Evolutionary conservation across 2,888 invertebrate species (phyloP), one percentile per base, ranked within the genome.

Genomic region (Urechis unicinctus): DNA sequence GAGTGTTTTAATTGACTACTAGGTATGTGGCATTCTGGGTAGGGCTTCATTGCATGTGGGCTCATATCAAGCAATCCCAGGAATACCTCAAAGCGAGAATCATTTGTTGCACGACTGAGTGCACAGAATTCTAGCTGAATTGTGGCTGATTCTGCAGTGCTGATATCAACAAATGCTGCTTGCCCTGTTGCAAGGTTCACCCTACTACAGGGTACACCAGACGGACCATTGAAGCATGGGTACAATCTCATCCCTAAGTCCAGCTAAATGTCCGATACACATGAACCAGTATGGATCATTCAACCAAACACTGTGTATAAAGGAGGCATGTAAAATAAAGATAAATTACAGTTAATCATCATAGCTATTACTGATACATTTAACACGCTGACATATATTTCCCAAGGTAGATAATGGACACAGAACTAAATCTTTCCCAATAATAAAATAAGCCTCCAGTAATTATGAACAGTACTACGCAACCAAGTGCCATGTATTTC

Each of bases 61-160:
- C n/a, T n/a, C n/a, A n/a, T n/a, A n/a, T n/a, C n/a, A n/a, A n/a
- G n/a, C n/a, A n/a, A n/a, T n/a, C n/a, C n/a, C n/a, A n/a, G 17
- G 21, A 6, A 78, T 77, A 89, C 91, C 84, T 94, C 94, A 78
- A 88, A 97, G 63, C 84, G 85, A 1, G 86, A 83, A 69, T 91
- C 87, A 6, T 87, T 86, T 6, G 88, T 87, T 30, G 86, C 83
- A 52, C 91, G 81, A 59, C 90, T 88, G 2, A 99, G 82, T 78
- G 95, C 95, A 52, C 94, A 83, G 75, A 98, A 97, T 81, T 98
- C 98, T 55, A 98, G 80, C 73, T 98, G 97, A 53, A 98, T 85
- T 0, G 96, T 95, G 1, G 94, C 89, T 1, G 95, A 94, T 80
- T 98, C 98, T 1, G 96, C 92, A 0, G 96, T 92, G 56, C 92